Evolutionary conservation across 2,797 vertebrate species (phyloP).

Genomic region (Falco concolor): DNA sequence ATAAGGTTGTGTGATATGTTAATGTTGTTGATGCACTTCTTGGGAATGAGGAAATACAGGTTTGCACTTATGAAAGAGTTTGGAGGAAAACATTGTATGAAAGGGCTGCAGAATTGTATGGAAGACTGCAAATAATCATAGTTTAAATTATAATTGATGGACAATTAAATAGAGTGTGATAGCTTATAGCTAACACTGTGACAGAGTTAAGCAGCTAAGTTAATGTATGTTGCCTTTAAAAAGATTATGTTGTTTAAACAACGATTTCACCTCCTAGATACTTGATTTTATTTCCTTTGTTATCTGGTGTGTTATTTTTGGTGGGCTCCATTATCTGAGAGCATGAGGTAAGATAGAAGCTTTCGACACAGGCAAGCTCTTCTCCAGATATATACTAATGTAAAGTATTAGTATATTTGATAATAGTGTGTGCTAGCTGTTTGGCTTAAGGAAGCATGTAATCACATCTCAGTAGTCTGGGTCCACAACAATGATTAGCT

Average conservation of each 20-base stretch:
- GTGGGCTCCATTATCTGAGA: not conserved
- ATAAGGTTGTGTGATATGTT: not conserved
- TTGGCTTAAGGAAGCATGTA: not conserved
- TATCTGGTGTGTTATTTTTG: not conserved
- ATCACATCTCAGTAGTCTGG: not conserved
- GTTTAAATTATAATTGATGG: not conserved
- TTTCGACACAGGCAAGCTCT: not conserved
- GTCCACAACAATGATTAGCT: not conserved
- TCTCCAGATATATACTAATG: not conserved
- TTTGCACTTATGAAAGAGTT: not conserved
- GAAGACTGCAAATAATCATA: not conserved
- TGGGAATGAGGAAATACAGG: not conserved
- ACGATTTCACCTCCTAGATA: not conserved
- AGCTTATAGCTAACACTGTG: not conserved
- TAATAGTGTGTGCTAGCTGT: not conserved
- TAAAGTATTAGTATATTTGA: not conserved
- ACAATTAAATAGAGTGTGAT: not conserved
- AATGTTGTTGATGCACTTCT: not conserved
- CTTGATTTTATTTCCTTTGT: not conserved
- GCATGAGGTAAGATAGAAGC: not conserved
- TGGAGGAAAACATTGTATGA: not conserved
- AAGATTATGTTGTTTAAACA: not conserved
- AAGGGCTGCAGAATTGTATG: not conserved
- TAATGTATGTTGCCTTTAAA: not conserved
- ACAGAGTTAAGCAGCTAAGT: not conserved